phyloP scores from a whole-genome alignment of 2,888 invertebrate species.

The Pristionchus entomophagus region DNA sequence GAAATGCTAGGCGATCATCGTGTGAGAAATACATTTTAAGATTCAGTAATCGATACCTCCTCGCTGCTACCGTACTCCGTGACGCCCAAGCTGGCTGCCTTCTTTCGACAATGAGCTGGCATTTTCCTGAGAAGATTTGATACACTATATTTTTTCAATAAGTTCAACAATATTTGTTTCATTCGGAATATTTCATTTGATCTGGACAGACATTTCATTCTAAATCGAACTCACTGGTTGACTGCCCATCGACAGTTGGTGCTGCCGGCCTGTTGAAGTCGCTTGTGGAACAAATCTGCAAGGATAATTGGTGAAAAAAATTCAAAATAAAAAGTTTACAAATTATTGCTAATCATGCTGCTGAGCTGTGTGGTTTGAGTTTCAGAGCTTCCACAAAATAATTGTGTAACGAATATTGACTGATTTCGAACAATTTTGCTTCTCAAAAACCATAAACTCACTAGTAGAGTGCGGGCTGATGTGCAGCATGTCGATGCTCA shows the following conservation, averaged over 20 bases:
- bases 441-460: no score
- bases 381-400: no score
- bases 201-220: not conserved
- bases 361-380: no score
- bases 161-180: not conserved
- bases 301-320: not conserved
- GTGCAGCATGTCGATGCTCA: constrained; percentile 13
- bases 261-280: not conserved
- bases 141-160: not conserved
- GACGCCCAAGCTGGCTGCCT: constrained; percentile 7
- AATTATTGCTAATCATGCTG: no score
- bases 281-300: constrained; percentile 35
- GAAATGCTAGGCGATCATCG: no score
- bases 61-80: not conserved
- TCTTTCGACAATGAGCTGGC: not conserved
- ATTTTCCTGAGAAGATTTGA: not conserved
- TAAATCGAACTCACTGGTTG: not conserved
- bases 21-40: no score
- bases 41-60: constrained; percentile 4
- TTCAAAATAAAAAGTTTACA: not conserved
- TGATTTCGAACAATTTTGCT: no score
- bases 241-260: not conserved
- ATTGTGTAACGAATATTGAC: no score
- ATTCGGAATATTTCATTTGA: no score
- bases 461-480: constrained; percentile 14